Percentiles rank a stretch among this genome's conserved stretches.
Conservation (phyloP, 2,888 invertebrate genomes). For the Drosophila siamana region DNA sequence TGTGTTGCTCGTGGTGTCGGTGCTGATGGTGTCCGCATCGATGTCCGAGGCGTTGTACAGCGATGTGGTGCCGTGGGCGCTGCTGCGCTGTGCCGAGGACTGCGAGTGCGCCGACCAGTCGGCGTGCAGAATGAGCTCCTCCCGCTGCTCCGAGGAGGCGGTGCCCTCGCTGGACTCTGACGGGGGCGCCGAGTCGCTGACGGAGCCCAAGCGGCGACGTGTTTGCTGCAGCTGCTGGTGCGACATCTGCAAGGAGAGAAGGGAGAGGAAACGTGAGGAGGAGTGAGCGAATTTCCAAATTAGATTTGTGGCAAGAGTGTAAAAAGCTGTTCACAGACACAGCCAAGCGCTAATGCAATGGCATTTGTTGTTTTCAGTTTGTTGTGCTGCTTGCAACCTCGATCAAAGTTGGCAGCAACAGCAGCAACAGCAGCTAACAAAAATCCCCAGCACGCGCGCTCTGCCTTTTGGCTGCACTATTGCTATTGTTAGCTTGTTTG, state of each 20-base stretch:
- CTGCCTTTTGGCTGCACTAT: constrained; percentile 51
- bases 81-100: constrained; percentile 68
- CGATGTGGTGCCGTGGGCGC: constrained; percentile 81
- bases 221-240: constrained; percentile 83
- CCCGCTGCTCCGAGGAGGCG: constrained; percentile 84
- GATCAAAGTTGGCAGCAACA: constrained; percentile 49
- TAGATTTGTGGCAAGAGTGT: constrained; percentile 66
- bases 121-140: constrained; percentile 71
- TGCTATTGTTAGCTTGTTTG: constrained; percentile 42
- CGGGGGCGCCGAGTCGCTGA: constrained; percentile 87
- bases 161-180: constrained; percentile 87
- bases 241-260: constrained; percentile 70
- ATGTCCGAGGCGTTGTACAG: constrained; percentile 83
- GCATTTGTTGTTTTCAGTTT: constrained; percentile 6
- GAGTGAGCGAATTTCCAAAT: constrained; percentile 49
- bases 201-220: constrained; percentile 87
- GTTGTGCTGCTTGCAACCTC: constrained; percentile 17
- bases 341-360: constrained; percentile 49
- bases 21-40: constrained; percentile 84
- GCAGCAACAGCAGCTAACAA: constrained; percentile 32
- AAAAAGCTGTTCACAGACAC: constrained; percentile 75
- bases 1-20: constrained; percentile 84
- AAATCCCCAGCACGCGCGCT: constrained; percentile 67
- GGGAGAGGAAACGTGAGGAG: neutral
- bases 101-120: constrained; percentile 69